A percentile compares a stretch with the other conserved stretches of the same genome.
Conservation (phyloP, 2,888 invertebrate genomes). For the Xylota segnis region DNA sequence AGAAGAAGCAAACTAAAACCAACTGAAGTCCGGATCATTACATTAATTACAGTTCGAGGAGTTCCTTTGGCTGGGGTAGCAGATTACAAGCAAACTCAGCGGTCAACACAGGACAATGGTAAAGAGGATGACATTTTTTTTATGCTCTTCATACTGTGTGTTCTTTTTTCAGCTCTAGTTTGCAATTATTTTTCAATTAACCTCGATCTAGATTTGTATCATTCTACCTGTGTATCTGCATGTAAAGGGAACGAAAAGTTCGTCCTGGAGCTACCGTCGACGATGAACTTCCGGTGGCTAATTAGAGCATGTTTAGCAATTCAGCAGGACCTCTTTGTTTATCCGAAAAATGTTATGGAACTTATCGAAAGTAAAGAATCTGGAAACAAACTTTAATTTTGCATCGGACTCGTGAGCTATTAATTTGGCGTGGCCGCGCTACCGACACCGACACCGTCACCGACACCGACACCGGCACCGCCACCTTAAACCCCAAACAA, state of each 20-base stretch:
- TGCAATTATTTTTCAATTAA: slow-evolving; percentile 76
- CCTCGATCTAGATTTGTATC: slow-evolving; percentile 73
- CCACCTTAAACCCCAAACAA: slow-evolving; percentile 30
- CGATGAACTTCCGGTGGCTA: slow-evolving; percentile 62
- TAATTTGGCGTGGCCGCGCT: slow-evolving; percentile 51
- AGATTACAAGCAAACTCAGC: slow-evolving; percentile 42
- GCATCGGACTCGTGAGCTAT: slow-evolving; percentile 61
- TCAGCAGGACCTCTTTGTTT: slow-evolving; percentile 48
- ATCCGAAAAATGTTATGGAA: slow-evolving; percentile 59
- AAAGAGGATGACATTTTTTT: slow-evolving; percentile 34
- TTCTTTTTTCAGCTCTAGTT: slow-evolving; percentile 68
- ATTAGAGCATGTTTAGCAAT: slow-evolving; percentile 51
- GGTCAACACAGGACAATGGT: slow-evolving; percentile 50
- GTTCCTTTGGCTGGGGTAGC: slow-evolving; percentile 32
- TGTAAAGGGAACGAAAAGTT: slow-evolving; percentile 29
- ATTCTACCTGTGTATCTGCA: slow-evolving; percentile 54
- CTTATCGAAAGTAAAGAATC: slow-evolving; percentile 66
- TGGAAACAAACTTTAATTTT: slow-evolving; percentile 67
- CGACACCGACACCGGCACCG: slow-evolving; percentile 13
- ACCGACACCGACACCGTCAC: slow-evolving; percentile 16
- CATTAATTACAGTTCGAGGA: slow-evolving; percentile 61
- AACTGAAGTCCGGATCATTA: slow-evolving; percentile 63
- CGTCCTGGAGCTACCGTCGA: slow-evolving; percentile 12
- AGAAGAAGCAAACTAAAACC: slow-evolving; percentile 29
- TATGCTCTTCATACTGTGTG: background rate